These are phyloP conservation scores for Cinara cedri DNA, from an alignment of 2,888 invertebrate species.

Conservation along the genomic window DNA sequence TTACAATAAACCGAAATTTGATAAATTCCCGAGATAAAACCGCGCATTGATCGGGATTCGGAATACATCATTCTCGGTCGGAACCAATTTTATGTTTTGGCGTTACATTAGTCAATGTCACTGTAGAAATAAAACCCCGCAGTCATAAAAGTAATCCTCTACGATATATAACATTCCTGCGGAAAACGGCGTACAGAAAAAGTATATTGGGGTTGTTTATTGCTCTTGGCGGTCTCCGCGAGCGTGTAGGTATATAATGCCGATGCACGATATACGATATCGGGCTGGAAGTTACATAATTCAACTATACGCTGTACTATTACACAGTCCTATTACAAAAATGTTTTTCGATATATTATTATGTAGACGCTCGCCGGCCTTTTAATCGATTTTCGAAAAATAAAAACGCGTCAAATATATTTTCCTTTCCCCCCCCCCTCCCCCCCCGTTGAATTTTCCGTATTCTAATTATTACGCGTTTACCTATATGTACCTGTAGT, in stretches of 20 bases:
- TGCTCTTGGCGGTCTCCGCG: neutral
- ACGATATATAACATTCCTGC: conserved; percentile 43
- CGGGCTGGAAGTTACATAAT: conserved; percentile 18
- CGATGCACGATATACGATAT: conserved; percentile 41
- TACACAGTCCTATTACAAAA: conserved; percentile 11
- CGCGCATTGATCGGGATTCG: neutral
- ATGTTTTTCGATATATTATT: conserved; percentile 20
- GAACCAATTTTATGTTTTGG: conserved; percentile 30
- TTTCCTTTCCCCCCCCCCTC: no score
- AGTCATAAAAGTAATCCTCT: conserved; percentile 50
- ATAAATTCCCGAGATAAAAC: neutral
- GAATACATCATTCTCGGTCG: neutral
- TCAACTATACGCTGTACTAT: conserved; percentile 40
- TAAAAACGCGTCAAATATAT: neutral
- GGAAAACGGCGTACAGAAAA: conserved; percentile 17
- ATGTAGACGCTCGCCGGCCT: neutral
- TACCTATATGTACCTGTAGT: no score
- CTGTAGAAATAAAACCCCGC: conserved; percentile 26
- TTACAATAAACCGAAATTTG: neutral
- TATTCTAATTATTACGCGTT: no score
- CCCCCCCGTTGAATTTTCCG: no score
- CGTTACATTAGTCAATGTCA: conserved; percentile 13
- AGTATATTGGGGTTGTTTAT: conserved; percentile 42
- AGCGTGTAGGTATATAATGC: conserved; percentile 19
- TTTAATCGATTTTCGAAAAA: conserved; percentile 26